Evolutionary conservation across 2,113 vertebrate species (phyloP), one percentile per base, ranked within the genome.

Genomic region (Petrocephalus zakoni): DNA sequence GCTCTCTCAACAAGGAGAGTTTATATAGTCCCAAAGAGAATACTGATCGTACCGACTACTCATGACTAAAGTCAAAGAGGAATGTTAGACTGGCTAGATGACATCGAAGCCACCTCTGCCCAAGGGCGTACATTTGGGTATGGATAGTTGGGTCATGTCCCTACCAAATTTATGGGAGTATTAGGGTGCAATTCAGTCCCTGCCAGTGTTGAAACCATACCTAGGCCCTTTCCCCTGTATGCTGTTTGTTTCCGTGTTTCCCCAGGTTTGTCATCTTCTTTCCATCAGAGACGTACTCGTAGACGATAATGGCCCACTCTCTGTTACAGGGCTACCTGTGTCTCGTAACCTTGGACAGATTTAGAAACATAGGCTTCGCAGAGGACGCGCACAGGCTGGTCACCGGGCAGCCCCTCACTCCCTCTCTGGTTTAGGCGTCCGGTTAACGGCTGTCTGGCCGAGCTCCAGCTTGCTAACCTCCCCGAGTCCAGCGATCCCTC

Each of bases 291-390:
- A 25, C 47, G 46, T 29, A 58, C 10, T 37, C 68, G 58, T 87
- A 68, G 61, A 68, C 42, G 42, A 61, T 72, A 72, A 29, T 22
- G 64, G 87, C 25, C 64, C 47, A 25, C 78, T 93, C 86, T 88
- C 84, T 87, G 46, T 92, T 94, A 89, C 93, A 95, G 94, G 92
- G 90, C 2, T 95, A 93, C 91, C 90, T 92, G 88, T 91, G 92
- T 92, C 91, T 94, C 85, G 88, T 94, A 90, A 87, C 89, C 89
- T 82, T 92, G 85, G 85, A 90, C 91, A 92, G 75, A 82, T 92
- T 93, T 91, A 94, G 91, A 89, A 92, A 84, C 87, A 89, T 94
- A 84, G 78, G 88, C 72, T 93, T 95, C 92, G 89, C 86, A 83
- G 93, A 94, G 91, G 91, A 93, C 88, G 90, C 85, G 34, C 92